A percentile compares a stretch with the other conserved stretches of the same genome.
These are phyloP conservation scores for Drosophila mayaguana DNA, from an alignment of 2,888 invertebrate species.

Conservation along the genomic window DNA sequence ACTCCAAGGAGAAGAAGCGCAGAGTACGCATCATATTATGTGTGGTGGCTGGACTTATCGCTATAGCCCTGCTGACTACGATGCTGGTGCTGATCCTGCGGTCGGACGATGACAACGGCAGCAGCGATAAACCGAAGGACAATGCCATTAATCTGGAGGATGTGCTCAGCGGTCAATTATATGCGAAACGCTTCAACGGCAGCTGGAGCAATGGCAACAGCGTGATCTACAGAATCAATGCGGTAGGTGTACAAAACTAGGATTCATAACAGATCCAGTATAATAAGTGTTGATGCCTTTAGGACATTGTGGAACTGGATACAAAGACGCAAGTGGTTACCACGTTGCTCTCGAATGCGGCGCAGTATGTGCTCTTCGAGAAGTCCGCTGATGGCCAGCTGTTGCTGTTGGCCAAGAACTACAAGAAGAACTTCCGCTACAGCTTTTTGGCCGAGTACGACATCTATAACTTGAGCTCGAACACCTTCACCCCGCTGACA, in stretches of 20 bases:
- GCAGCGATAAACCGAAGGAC: conserved; percentile 83
- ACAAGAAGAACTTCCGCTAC: conserved; percentile 91
- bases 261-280: background rate
- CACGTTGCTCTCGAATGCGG: conserved; percentile 60
- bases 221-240: conserved; percentile 87
- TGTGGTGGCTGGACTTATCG: conserved; percentile 86
- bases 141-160: conserved; percentile 87
- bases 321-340: conserved; percentile 60
- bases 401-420: conserved; percentile 88
- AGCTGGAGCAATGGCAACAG: conserved; percentile 91
- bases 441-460: conserved; percentile 92
- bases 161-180: conserved; percentile 89
- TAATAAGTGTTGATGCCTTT: conserved; percentile 9
- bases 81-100: conserved; percentile 87
- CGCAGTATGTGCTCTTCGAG: conserved; percentile 84
- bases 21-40: conserved; percentile 87
- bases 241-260: conserved; percentile 60
- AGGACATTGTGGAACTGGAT: conserved; percentile 81
- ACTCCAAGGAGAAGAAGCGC: conserved; percentile 86
- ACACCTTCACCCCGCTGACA: conserved; percentile 84
- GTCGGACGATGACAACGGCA: conserved; percentile 49
- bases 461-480: conserved; percentile 88
- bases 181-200: conserved; percentile 90
- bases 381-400: conserved; percentile 89
- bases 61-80: conserved; percentile 87